Percentiles rank a stretch among this genome's conserved stretches.
These are phyloP conservation scores for Amphilophus citrinellus DNA, from an alignment of 2,113 vertebrate genomes.

Conservation along the genomic window DNA sequence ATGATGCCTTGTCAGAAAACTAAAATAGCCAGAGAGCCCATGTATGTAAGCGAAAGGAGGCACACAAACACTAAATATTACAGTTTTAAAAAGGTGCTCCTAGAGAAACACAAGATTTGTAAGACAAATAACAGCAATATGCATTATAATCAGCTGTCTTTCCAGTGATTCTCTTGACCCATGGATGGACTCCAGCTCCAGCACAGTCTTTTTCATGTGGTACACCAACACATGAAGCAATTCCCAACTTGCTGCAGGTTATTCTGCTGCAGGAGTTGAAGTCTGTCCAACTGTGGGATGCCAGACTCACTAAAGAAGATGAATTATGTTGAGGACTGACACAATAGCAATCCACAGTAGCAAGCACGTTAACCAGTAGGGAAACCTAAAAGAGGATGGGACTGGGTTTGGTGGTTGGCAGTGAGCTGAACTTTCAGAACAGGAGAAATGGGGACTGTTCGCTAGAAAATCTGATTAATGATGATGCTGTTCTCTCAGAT, in stretches of 20 bases:
- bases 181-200: rapidly evolving
- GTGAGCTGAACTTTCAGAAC: background rate
- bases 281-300: background rate
- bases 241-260: too few species aligned
- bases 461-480: background rate
- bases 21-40: background rate
- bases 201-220: too few species aligned
- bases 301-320: background rate
- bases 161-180: background rate
- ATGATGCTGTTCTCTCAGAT: background rate
- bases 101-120: background rate
- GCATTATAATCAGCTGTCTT: background rate
- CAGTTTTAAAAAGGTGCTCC: background rate
- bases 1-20: background rate
- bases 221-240: too few species aligned
- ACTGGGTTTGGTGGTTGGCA: background rate
- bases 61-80: background rate
- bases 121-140: background rate
- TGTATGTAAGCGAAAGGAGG: background rate
- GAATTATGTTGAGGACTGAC: background rate
- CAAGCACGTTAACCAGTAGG: background rate
- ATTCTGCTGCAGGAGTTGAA: background rate
- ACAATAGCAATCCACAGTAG: background rate
- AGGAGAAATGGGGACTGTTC: background rate
- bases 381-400: background rate